Evolutionary conservation across 2,113 vertebrate species (phyloP), one percentile per base, ranked within the genome.

Genomic region (Corvus cornix): DNA sequence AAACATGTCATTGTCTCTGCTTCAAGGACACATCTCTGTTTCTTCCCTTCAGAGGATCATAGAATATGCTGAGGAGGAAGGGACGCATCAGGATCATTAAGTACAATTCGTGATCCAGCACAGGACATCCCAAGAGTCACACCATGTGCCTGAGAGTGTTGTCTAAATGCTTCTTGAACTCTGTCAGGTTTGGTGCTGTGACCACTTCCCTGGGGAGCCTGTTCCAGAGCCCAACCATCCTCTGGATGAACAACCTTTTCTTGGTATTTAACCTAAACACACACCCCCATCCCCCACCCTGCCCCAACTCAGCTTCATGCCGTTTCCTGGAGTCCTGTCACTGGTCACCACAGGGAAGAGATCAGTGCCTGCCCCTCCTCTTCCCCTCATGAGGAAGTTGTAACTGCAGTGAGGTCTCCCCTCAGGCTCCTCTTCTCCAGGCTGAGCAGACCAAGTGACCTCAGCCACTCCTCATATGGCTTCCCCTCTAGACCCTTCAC

Each of bases 401-500:
- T 44, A 23, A 24, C 16, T 28, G 19, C 60, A 81, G 0, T 39
- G 60, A 74, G 18, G 14, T 44, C 8, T 59, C 12, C 10, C 12
- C 13, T n/a, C 60, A 59, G 37, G 30, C 27, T 56, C 19, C 27
- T 51, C 43, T 35, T 30, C 41, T 64, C 44, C 44, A 67, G 23
- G 16, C 18, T 74, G 60, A 74, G n/a, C 13, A n/a, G 37, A 67
- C 6, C 16, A 59, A 74, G 44, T 33, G 23, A 23, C 22, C 19
- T 74, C 52, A 59, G 44, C 1, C 1, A 0, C 16, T 31, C 1
- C 12, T 52, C 8, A 28, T 2, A 24, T 0, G 0, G 5, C 16
- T 67, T 52, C 13, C 27, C 28, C 33, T 67, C 33, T 3, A 67
- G 37, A 4, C 18, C 6, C 5, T 39, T 46, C 13, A 39, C 10